Base-by-base conservation (phyloP, 1,140 invertebrate genomes). In the Uloborus diversus region DNA sequence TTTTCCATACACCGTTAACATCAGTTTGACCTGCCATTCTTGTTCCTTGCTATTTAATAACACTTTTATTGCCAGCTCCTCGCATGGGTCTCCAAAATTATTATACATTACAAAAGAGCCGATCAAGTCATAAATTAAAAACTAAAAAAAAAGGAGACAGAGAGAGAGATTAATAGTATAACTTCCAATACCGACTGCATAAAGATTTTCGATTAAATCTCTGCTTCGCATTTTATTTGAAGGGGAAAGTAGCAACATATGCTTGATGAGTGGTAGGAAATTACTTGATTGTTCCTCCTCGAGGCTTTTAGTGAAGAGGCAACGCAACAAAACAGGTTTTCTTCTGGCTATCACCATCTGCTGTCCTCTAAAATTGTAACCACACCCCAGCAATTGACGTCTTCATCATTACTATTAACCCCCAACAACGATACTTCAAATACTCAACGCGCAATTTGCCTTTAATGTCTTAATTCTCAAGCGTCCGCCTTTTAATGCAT, bases 321-420 rank as follows among this genome's bases (percentile, higher is more conserved):
- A 53, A 20, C 49, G 5, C 23, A 14, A 17, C 7, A 14, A 53
- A 53, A 53, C 49, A n/a, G 49, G 49, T 53, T 53, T 53, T 53
- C 23, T 53, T 53, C 1, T 3, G 37, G 69, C 20, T 61, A 64
- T 75, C 71, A 51, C 51, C 59, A 75, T 75, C 71, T 64, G 71
- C 42, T 51, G 23, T 42, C 37, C 71, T 17, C 37, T 51, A 30
- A 59, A 2, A 27, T 30, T 51, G 3, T 32, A 33, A 59, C 71
- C 71, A 75, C 71, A 64, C 71, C 71, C 59, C 71, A 32, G 42
- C 57, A 75, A 64, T 75, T 75, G 71, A 75, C 71, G 53, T 75
- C 71, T 75, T 75, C 71, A 75, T 75, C 59, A 75, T 42, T 49
- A 59, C 71, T 75, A 64, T 75, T 64, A 75, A 75, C 71, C 71